Evolutionary conservation across 2,888 invertebrate species (phyloP), one percentile per base, ranked within the genome.

Genomic region (Sicus ferrugineus): DNA sequence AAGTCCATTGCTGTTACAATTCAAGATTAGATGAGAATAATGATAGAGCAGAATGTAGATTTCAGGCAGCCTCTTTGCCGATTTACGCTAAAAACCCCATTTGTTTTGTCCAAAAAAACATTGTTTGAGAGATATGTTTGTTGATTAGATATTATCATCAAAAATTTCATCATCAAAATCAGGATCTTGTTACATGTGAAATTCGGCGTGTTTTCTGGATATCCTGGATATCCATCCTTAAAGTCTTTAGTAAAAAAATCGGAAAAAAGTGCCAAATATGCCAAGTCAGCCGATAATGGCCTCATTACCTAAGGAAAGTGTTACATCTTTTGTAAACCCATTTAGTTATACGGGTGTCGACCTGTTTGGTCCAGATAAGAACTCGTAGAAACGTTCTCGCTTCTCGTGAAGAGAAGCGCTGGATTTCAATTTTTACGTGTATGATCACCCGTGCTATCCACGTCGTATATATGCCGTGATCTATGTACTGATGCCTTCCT

Each of bases 131-230:
- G 2, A 34, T 21, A 28, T 67, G 38, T n/a, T 67, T 59, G 67
- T 67, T 67, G 31, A 54, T 16, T 31, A 46, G n/a, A n/a, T n/a
- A n/a, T 26, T 61, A 59, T 21, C 67, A 67, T 28, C 21, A 46
- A 59, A 59, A 59, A 28, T 67, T 59, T 31, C 67, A 67, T 46
- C 67, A 67, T 50, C 61, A 67, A 67, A 48, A 67, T 21, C 67
- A 67, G 50, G 67, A 67, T 23, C 58, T 67, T 38, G 54, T 67
- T 31, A 59, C 26, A 11, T 59, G 67, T 50, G 59, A 67, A 59
- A 67, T 67, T 59, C 14, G 67, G 23, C 67, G 31, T 4, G 61
- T 59, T 21, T 67, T 46, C 50, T 67, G 67, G 67, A 67, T 67
- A 67, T n/a, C n/a, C n/a, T n/a, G n/a, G n/a, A n/a, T n/a, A n/a